Percentiles rank a stretch among this genome's conserved stretches.
Evolutionary conservation across 2,888 invertebrate genomes (phyloP).

Genomic region (Phyllotreta cruciferae): DNA sequence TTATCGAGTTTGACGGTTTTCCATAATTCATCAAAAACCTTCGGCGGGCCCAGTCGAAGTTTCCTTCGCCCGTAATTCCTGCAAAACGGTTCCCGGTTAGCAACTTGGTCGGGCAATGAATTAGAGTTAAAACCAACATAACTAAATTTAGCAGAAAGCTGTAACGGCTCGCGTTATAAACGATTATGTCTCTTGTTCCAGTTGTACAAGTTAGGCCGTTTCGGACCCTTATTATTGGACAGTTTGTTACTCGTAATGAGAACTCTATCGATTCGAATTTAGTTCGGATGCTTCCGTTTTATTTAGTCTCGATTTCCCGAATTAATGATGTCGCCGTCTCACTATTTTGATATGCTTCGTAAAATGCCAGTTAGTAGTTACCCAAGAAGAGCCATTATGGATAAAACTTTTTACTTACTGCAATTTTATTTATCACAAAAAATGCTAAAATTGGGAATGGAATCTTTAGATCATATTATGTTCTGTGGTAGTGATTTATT

Average conservation of each 20-base stretch:
- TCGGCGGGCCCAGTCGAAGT: slow-evolving; percentile 10
- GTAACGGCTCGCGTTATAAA: slow-evolving; percentile 38
- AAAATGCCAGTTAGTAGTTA: too few relatives aligned
- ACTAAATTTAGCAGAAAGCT: slow-evolving; percentile 41
- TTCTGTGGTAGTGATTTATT: too few relatives aligned
- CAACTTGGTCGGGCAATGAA: slow-evolving; percentile 39
- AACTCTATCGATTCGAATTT: slow-evolving; percentile 36
- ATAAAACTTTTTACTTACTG: too few relatives aligned
- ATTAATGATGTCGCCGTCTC: slow-evolving; percentile 20
- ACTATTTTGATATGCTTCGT: too few relatives aligned
- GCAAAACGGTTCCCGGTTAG: slow-evolving; percentile 37
- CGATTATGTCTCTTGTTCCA: slow-evolving; percentile 43
- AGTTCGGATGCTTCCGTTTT: slow-evolving; percentile 23
- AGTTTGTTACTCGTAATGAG: slow-evolving; percentile 38
- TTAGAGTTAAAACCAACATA: slow-evolving; percentile 40
- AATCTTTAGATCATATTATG: too few relatives aligned
- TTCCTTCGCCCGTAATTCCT: slow-evolving; percentile 31
- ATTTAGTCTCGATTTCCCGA: slow-evolving; percentile 7
- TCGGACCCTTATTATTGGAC: slow-evolving; percentile 37
- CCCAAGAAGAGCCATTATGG: too few relatives aligned
- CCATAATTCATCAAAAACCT: slow-evolving; percentile 36
- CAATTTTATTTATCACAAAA: too few relatives aligned
- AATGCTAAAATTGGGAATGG: too few relatives aligned
- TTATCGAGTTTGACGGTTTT: slow-evolving; percentile 29
- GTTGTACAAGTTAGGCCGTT: slow-evolving; percentile 37